A percentile compares a stretch with the other conserved stretches of the same genome.
These are phyloP conservation scores for Peromyscus melanophrys DNA, from an alignment of 2,797 vertebrate genomes.

Conservation along the genomic window DNA sequence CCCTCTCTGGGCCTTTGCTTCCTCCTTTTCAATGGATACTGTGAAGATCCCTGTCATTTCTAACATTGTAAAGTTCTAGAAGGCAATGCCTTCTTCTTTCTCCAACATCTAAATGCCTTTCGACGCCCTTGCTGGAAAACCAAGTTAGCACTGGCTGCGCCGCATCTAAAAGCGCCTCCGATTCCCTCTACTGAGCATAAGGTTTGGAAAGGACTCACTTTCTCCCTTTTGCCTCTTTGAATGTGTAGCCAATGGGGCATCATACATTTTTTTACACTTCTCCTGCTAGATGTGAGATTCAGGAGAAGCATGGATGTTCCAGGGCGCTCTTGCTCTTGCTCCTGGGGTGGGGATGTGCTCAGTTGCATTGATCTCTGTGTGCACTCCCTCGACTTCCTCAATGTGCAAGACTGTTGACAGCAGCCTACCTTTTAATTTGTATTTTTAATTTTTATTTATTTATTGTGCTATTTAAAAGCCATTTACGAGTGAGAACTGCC, in stretches of 20 bases:
- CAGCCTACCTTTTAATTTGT: slow-evolving; percentile 71
- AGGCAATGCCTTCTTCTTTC: slow-evolving; percentile 72
- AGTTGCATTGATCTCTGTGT: not conserved
- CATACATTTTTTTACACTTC: slow-evolving; percentile 84
- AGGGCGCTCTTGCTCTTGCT: slow-evolving; percentile 70
- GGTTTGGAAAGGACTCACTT: slow-evolving; percentile 82
- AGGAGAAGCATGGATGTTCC: slow-evolving; percentile 80
- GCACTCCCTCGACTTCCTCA: not conserved
- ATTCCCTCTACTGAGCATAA: slow-evolving; percentile 83
- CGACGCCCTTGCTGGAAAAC: slow-evolving; percentile 78
- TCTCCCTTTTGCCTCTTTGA: slow-evolving; percentile 83
- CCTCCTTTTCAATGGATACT: not conserved
- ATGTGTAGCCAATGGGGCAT: slow-evolving; percentile 83
- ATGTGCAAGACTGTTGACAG: not conserved
- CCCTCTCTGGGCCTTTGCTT: slow-evolving; percentile 34
- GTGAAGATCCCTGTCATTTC: slow-evolving; percentile 25
- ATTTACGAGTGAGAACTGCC: slow-evolving; percentile 56
- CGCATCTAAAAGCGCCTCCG: slow-evolving; percentile 73
- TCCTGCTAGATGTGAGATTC: slow-evolving; percentile 83
- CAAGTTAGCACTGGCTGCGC: slow-evolving; percentile 72
- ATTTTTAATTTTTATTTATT: slow-evolving; percentile 51
- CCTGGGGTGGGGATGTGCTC: slow-evolving; percentile 67
- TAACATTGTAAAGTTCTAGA: slow-evolving; percentile 76
- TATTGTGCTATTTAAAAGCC: slow-evolving; percentile 55
- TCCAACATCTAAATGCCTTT: slow-evolving; percentile 80